Conservation (phyloP, 2,113 vertebrate species). For the Festucalex cinctus region DNA sequence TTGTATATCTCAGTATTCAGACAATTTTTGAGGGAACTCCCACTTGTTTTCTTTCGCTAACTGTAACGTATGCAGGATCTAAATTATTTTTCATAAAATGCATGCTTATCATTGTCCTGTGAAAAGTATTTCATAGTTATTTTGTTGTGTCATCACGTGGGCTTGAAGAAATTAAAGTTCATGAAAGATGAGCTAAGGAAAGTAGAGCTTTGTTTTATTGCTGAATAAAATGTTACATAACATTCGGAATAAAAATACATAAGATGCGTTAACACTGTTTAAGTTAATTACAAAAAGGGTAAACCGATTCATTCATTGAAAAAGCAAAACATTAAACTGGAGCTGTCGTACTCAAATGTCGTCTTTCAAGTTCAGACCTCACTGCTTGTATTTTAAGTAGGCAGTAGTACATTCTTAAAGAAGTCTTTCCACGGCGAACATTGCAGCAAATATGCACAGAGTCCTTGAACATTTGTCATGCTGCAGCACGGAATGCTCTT, state of each 20-base stretch:
- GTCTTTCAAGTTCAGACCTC: slow-evolving; percentile 21
- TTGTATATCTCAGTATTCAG: no score
- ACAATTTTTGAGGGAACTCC: background rate
- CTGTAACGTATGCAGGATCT: background rate
- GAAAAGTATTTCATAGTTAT: background rate
- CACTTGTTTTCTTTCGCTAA: background rate
- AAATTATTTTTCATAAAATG: background rate
- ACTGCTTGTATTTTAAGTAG: background rate
- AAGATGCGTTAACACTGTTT: slow-evolving; percentile 52
- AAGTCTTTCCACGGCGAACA: slow-evolving; percentile 1
- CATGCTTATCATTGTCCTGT: background rate
- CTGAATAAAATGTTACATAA: slow-evolving; percentile 12
- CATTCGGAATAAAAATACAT: slow-evolving; percentile 13
- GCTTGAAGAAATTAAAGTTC: background rate
- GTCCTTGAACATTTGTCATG: slow-evolving; percentile 5
- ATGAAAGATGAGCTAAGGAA: background rate
- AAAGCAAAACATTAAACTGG: slow-evolving; percentile 21
- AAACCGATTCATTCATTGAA: slow-evolving; percentile 19
- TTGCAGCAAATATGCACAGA: slow-evolving; percentile 17
- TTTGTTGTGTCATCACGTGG: background rate
- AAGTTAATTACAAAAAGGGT: slow-evolving; percentile 33
- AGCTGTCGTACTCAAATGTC: slow-evolving; percentile 11
- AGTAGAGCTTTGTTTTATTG: slow-evolving; percentile 8
- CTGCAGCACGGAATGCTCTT: slow-evolving; percentile 26
- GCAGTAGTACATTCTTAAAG: slow-evolving; percentile 21